Evolutionary conservation across 2,888 invertebrate genomes (phyloP).

Genomic region (Pristionchus japonicus): DNA sequence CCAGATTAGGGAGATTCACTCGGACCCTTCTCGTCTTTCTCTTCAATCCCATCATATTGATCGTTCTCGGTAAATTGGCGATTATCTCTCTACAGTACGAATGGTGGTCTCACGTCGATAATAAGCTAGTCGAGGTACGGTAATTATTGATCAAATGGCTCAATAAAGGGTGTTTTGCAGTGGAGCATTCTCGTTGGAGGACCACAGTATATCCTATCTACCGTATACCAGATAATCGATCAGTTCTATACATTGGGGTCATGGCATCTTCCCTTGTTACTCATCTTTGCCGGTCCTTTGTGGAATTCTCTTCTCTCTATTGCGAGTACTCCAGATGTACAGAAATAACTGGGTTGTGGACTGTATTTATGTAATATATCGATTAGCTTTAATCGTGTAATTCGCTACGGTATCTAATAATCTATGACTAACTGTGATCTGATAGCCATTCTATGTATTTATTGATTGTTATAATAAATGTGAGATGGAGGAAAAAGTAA

Average conservation of each 20-base stretch:
- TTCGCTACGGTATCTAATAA: conserved; percentile 4
- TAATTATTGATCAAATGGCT: conserved; percentile 14
- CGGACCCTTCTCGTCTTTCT: conserved; percentile 47
- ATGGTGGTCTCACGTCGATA: conserved; percentile 21
- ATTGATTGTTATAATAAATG: background rate
- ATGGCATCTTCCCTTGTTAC: conserved; percentile 53
- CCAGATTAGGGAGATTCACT: conserved; percentile 47
- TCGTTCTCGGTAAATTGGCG: conserved; percentile 24
- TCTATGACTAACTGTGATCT: conserved; percentile 21
- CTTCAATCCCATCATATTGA: conserved; percentile 49
- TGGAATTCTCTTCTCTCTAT: conserved; percentile 57
- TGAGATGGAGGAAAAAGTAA: conserved; percentile 10
- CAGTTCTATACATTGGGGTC: conserved; percentile 52
- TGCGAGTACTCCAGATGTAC: conserved; percentile 35
- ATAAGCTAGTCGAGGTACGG: conserved; percentile 21
- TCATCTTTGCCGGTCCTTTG: conserved; percentile 53
- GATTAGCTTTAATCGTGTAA: background rate
- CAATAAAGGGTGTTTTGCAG: too few relatives aligned
- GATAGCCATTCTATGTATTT: background rate
- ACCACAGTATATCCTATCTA: conserved; percentile 13
- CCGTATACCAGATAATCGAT: conserved; percentile 29
- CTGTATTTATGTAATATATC: conserved; percentile 5
- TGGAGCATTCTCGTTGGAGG: background rate
- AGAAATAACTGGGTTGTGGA: background rate
- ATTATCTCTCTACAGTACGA: conserved; percentile 26